phyloP scores from a whole-genome alignment of 2,113 vertebrate species.

The Apus apus region DNA sequence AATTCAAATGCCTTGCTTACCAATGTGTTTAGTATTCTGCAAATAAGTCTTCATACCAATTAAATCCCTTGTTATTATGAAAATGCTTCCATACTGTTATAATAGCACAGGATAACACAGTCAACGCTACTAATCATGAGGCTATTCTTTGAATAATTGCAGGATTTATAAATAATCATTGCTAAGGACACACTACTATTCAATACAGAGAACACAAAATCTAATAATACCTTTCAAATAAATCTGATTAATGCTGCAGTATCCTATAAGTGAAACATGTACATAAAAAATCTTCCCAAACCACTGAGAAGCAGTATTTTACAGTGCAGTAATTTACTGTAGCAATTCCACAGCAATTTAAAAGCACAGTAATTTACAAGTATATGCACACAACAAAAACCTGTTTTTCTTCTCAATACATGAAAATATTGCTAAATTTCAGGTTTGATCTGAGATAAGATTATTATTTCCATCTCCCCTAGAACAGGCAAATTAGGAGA shows the following conservation, averaged over 20 bases:
- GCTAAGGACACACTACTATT: slow-evolving; percentile 35
- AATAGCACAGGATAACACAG: slow-evolving; percentile 69
- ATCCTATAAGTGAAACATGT: slow-evolving; percentile 28
- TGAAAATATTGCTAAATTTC: slow-evolving; percentile 6
- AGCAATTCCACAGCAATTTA: neutral
- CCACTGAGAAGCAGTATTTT: neutral
- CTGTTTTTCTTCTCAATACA: neutral
- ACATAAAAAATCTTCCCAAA: neutral
- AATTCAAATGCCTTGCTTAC: slow-evolving; percentile 55
- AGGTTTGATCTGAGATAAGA: neutral
- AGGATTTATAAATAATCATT: slow-evolving; percentile 65
- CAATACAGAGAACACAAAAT: slow-evolving; percentile 48
- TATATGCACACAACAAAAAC: neutral
- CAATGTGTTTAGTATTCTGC: slow-evolving; percentile 60
- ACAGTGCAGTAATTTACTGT: slow-evolving; percentile 10
- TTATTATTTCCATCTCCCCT: neutral
- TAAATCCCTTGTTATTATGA: slow-evolving; percentile 73
- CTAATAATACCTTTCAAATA: slow-evolving; percentile 69
- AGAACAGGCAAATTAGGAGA: neutral
- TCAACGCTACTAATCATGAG: slow-evolving; percentile 57
- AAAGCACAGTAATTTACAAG: slow-evolving; percentile 3
- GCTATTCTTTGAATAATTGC: slow-evolving; percentile 68
- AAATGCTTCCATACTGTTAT: slow-evolving; percentile 62
- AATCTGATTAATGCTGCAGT: slow-evolving; percentile 55
- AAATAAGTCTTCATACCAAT: slow-evolving; percentile 71